Evolutionary conservation across 2,113 vertebrate genomes (phyloP).

Genomic region (Cynopterus brachyotis): DNA sequence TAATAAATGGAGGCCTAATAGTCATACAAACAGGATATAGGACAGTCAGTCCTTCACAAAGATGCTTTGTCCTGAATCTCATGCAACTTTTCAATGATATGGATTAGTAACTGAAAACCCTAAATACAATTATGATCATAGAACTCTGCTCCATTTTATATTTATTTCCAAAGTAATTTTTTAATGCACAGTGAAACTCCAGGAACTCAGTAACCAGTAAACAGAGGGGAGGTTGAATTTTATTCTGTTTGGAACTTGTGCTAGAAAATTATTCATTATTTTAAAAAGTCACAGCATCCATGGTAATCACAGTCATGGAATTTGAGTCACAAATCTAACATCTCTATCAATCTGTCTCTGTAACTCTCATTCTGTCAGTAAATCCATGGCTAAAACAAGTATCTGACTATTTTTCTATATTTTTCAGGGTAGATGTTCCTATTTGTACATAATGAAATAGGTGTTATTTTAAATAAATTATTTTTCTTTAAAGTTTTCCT

Average conservation of each 20-base stretch:
- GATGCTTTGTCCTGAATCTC: not conserved
- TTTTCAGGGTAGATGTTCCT: not conserved
- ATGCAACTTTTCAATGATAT: not conserved
- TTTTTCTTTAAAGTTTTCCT: not conserved
- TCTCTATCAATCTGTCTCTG: not conserved
- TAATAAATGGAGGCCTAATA: accelerated
- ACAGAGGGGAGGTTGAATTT: not conserved
- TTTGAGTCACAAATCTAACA: not conserved
- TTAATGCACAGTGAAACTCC: not conserved
- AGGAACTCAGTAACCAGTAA: not conserved
- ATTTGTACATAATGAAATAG: not conserved
- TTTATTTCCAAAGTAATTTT: not conserved
- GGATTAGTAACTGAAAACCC: not conserved
- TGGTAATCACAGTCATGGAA: not conserved
- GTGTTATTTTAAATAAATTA: not conserved
- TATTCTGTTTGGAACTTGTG: not conserved
- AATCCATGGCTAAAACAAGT: not conserved
- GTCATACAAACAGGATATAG: not conserved
- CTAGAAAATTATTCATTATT: not conserved
- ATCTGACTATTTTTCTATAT: not conserved
- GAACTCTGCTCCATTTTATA: not conserved
- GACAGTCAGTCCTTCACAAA: not conserved
- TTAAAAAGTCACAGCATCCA: not conserved
- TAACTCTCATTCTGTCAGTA: too few species aligned
- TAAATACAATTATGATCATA: not conserved